A percentile compares a stretch with the other conserved stretches of the same genome.
These are phyloP conservation scores for Chondrilla cf. caribensis DNA, from an alignment of 37 sponge, comb jelly and placozoan genomes.

Conservation along the genomic window DNA sequence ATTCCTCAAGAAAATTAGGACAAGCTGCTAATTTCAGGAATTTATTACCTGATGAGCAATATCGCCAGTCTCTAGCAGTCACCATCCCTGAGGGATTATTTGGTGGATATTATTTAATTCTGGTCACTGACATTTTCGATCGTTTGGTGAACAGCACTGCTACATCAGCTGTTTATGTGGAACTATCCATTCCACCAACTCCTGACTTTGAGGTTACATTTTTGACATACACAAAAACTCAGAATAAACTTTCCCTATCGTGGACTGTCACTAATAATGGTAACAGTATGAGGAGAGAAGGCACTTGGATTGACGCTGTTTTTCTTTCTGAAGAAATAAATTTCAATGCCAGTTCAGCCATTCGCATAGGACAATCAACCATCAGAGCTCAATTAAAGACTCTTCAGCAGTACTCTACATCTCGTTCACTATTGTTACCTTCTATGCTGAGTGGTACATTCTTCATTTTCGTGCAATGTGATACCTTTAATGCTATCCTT, in stretches of 20 bases:
- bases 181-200: conserved; percentile 10
- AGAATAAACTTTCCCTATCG: not conserved
- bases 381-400: not conserved
- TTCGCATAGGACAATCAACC: not conserved
- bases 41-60: not conserved
- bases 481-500: conserved; percentile 9
- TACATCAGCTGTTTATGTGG: not conserved
- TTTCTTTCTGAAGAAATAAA: not conserved
- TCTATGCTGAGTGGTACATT: not conserved
- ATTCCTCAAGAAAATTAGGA: not conserved
- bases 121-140: conserved; percentile 1
- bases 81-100: not conserved
- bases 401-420: not conserved
- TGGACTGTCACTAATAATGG: conserved; percentile 25
- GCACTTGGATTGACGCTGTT: conserved; percentile 16
- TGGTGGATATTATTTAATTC: conserved; percentile 8
- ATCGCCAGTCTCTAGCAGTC: not conserved
- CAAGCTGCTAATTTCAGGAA: not conserved
- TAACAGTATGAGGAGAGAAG: not conserved
- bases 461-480: conserved; percentile 1
- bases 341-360: not conserved
- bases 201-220: conserved; percentile 14
- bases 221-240: not conserved
- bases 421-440: not conserved
- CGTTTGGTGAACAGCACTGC: not conserved